These are phyloP conservation scores for Druon quercuslanigerum DNA, from an alignment of 1,140 invertebrate species.

Conservation along the genomic window DNA sequence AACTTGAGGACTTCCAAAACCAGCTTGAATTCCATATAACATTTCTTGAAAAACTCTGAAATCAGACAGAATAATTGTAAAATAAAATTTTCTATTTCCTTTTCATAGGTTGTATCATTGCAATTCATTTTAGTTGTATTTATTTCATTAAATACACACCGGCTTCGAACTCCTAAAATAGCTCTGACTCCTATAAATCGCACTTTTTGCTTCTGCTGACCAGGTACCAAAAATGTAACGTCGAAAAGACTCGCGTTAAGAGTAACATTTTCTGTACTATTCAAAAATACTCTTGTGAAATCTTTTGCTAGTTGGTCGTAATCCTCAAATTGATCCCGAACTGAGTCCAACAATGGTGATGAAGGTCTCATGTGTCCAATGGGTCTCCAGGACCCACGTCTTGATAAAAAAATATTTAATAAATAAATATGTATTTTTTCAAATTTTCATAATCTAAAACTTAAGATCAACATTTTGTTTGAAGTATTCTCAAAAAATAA, in stretches of 20 bases:
- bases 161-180: slow-evolving; percentile 92
- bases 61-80: slow-evolving; percentile 27
- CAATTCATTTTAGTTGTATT: not conserved
- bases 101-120: not conserved
- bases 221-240: slow-evolving; percentile 90
- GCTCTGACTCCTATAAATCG: slow-evolving; percentile 92
- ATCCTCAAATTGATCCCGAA: slow-evolving; percentile 94
- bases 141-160: slow-evolving; percentile 73
- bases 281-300: slow-evolving; percentile 92
- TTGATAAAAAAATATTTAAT: slow-evolving; percentile 49
- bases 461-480: not conserved
- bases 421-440: not conserved
- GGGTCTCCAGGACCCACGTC: slow-evolving; percentile 92
- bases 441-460: not conserved
- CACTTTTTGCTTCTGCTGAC: slow-evolving; percentile 92
- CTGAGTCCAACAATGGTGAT: slow-evolving; percentile 92
- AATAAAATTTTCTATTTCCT: not conserved
- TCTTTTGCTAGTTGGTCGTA: slow-evolving; percentile 95
- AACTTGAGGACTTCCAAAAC: slow-evolving; percentile 94
- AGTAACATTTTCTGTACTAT: slow-evolving; percentile 82
- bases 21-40: slow-evolving; percentile 95
- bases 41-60: slow-evolving; percentile 91
- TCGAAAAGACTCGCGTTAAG: slow-evolving; percentile 90
- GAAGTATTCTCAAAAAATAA: slow-evolving; percentile 16
- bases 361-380: slow-evolving; percentile 96